These are phyloP conservation scores for Pampusana beccarii DNA, from an alignment of 2,113 vertebrate genomes.

Conservation along the genomic window DNA sequence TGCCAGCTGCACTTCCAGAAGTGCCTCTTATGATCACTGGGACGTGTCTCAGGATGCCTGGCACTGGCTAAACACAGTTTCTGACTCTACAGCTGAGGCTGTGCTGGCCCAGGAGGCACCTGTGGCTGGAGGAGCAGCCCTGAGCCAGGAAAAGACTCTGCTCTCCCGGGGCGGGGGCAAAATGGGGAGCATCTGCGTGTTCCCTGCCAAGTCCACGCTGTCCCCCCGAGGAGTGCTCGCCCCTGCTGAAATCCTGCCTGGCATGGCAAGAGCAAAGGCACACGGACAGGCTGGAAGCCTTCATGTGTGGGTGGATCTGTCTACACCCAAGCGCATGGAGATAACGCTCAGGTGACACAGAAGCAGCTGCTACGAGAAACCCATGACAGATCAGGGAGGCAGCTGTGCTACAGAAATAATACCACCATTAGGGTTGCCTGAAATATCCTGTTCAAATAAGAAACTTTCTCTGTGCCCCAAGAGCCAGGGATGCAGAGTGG, in stretches of 20 bases:
- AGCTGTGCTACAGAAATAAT: rapidly evolving
- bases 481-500: not conserved
- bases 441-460: rapidly evolving
- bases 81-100: not conserved
- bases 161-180: rapidly evolving
- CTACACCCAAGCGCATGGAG: not conserved
- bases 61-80: not conserved
- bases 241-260: not conserved
- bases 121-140: not conserved
- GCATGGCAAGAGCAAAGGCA: not conserved
- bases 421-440: not conserved
- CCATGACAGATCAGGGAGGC: rapidly evolving
- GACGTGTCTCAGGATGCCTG: not conserved
- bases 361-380: not conserved
- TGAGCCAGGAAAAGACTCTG: not conserved
- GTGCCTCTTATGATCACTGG: rapidly evolving
- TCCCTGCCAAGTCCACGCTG: not conserved
- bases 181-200: rapidly evolving
- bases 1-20: not conserved
- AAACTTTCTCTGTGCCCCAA: not conserved
- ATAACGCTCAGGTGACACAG: not conserved
- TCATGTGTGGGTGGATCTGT: rapidly evolving
- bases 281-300: not conserved
- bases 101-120: not conserved
- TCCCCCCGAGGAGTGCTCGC: not conserved